phyloP scores from a whole-genome alignment of 2,113 vertebrate species.

The Hipposideros armiger region DNA sequence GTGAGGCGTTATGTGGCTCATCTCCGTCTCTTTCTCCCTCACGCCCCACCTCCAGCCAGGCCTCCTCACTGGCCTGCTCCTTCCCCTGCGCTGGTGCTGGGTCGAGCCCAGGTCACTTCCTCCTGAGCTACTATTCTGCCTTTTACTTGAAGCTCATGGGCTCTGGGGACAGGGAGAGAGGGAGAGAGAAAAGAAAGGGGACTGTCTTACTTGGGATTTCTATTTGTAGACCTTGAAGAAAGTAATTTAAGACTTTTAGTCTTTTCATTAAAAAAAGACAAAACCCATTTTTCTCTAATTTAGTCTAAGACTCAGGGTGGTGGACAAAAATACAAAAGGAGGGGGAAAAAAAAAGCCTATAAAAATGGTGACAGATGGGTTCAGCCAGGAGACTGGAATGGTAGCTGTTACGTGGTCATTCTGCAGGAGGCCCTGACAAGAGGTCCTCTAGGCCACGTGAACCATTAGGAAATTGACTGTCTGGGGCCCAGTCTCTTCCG shows the following conservation, averaged over 20 bases:
- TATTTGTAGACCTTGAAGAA: conserved; percentile 71
- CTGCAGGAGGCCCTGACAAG: not conserved
- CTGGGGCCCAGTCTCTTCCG: not conserved
- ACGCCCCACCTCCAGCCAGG: accelerated
- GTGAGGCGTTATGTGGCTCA: not conserved
- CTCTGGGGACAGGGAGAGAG: conserved; percentile 10
- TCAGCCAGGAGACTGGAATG: accelerated
- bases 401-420: accelerated
- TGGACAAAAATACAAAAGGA: conserved; percentile 19
- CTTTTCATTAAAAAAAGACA: conserved; percentile 68
- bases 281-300: conserved; percentile 56
- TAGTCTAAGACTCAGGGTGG: conserved; percentile 24
- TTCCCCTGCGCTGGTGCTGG: not conserved
- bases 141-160: conserved; percentile 38
- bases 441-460: not conserved
- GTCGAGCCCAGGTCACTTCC: not conserved
- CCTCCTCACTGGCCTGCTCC: not conserved
- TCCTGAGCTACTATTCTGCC: not conserved
- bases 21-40: not conserved
- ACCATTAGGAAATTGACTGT: not conserved
- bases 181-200: conserved; percentile 45
- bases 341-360: not conserved
- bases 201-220: conserved; percentile 59
- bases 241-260: conserved; percentile 67
- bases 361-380: not conserved